phyloP scores from a whole-genome alignment of 2,797 vertebrate species.

The Denticeps clupeoides region DNA sequence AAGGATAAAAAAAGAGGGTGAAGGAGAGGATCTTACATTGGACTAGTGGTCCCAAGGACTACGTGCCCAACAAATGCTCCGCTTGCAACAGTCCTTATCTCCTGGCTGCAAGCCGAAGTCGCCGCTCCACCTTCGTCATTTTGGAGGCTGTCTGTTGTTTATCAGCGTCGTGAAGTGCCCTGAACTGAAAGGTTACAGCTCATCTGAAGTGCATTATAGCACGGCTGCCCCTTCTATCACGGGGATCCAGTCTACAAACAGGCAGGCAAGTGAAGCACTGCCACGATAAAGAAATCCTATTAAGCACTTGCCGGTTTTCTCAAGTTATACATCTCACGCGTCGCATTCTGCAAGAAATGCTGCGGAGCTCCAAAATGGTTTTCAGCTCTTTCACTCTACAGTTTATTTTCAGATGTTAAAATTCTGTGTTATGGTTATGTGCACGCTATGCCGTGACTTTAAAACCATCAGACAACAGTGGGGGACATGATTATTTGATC shows the following conservation, averaged over 20 bases:
- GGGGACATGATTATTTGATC: too few relatives aligned
- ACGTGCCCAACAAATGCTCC: background rate
- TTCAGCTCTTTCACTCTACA: too few relatives aligned
- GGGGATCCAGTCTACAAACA: background rate
- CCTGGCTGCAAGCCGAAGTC: background rate
- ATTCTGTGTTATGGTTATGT: too few relatives aligned
- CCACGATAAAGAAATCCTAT: slow-evolving; percentile 28
- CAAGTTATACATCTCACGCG: slow-evolving; percentile 17
- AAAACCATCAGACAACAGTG: too few relatives aligned
- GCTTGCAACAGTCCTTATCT: background rate
- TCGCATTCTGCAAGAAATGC: slow-evolving; percentile 3
- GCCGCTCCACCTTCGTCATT: background rate
- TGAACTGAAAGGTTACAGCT: background rate
- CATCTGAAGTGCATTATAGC: slow-evolving; percentile 1
- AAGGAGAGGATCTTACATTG: background rate
- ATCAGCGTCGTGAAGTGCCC: background rate
- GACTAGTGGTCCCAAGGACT: background rate
- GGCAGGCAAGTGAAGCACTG: slow-evolving; percentile 6
- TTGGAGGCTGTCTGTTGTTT: slow-evolving; percentile 8
- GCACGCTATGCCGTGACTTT: too few relatives aligned
- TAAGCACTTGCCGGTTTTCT: slow-evolving; percentile 18
- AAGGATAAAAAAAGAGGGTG: background rate
- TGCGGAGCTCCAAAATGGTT: slow-evolving; percentile 5
- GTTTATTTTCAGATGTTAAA: too few relatives aligned
- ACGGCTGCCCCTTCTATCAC: slow-evolving; percentile 16